These are phyloP conservation scores for Rhopalosiphum padi DNA, from an alignment of 1,140 invertebrate species.

Conservation along the genomic window DNA sequence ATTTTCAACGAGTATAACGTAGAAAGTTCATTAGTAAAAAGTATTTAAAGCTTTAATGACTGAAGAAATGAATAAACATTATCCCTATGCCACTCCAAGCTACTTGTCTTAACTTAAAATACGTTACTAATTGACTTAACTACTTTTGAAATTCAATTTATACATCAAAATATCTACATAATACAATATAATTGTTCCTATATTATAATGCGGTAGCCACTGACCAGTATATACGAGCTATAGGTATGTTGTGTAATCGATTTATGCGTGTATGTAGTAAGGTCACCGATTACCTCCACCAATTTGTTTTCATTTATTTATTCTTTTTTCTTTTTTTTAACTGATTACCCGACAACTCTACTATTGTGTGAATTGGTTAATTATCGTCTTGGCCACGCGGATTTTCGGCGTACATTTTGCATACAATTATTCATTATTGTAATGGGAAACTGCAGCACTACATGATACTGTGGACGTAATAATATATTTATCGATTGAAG, in stretches of 20 bases:
- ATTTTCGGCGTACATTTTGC: conserved; percentile 18
- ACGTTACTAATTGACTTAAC: neutral
- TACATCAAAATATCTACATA: neutral
- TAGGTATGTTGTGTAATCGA: conserved; percentile 24
- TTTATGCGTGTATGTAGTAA: neutral
- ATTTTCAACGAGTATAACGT: too few species aligned
- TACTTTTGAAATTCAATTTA: neutral
- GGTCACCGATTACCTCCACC: conserved; percentile 27
- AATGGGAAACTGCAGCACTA: neutral
- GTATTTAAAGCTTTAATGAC: too few species aligned
- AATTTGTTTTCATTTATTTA: neutral
- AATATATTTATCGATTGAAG: conserved; percentile 33
- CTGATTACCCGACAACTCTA: neutral
- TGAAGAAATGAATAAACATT: too few species aligned
- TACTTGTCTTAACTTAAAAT: neutral
- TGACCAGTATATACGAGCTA: neutral
- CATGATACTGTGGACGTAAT: neutral
- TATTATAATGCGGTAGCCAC: neutral
- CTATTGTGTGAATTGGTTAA: neutral
- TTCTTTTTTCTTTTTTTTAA: neutral
- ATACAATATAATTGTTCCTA: neutral
- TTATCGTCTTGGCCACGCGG: conserved; percentile 46
- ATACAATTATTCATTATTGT: conserved; percentile 31
- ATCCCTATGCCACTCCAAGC: neutral
- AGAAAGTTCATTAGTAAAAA: too few species aligned